Percentiles rank a stretch among this genome's conserved stretches.
Evolutionary conservation across 2,113 vertebrate species (phyloP).

Genomic region (Nannobrachium achirus): DNA sequence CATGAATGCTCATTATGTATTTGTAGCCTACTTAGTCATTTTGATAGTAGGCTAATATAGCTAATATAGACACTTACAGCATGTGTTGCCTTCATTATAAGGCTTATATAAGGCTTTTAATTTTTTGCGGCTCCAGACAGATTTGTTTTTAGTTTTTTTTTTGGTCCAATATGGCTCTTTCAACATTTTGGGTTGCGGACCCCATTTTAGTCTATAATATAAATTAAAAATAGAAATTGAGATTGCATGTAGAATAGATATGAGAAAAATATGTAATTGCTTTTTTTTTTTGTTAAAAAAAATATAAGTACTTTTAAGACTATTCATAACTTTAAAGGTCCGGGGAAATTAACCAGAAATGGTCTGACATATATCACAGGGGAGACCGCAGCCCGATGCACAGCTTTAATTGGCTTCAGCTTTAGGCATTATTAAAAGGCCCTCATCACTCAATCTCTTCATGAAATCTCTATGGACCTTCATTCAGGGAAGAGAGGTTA

Average conservation of each 20-base stretch:
- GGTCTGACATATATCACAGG: conserved; percentile 13
- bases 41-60: no score
- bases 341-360: conserved; percentile 29
- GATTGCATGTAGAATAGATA: neutral
- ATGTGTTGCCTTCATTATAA: no score
- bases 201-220: no score
- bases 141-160: no score
- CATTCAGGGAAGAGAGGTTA: conserved; percentile 43
- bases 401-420: conserved; percentile 32
- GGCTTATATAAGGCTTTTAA: no score
- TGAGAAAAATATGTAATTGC: neutral
- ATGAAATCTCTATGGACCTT: conserved; percentile 16
- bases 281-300: neutral
- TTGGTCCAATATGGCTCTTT: no score
- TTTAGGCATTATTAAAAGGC: conserved; percentile 39
- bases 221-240: neutral
- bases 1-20: no score
- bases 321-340: conserved; percentile 26
- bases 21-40: no score
- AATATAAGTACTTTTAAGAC: conserved; percentile 17
- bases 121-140: no score
- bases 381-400: neutral
- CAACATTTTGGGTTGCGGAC: no score
- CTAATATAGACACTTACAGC: no score
- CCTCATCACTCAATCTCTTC: conserved; percentile 17